Evolutionary conservation across 2,113 vertebrate species (phyloP).

Genomic region (Taxidea taxus): DNA sequence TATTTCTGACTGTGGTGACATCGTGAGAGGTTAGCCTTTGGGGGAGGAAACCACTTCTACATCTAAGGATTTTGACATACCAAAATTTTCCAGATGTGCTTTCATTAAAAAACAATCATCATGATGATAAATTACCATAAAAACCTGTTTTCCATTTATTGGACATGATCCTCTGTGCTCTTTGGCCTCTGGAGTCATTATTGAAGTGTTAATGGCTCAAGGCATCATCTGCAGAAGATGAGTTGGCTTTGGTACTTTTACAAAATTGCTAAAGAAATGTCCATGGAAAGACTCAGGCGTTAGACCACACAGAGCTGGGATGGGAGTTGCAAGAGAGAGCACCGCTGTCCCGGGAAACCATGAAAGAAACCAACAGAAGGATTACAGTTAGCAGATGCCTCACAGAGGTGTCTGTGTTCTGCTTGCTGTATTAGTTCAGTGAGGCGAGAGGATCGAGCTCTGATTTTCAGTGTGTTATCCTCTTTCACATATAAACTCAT

Average conservation of each 20-base stretch:
- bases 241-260: conserved; percentile 26
- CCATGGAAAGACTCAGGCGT: background rate
- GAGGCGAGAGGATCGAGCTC: background rate
- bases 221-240: background rate
- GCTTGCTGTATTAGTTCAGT: background rate
- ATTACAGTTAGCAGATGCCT: too few species aligned
- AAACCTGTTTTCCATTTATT: conserved; percentile 39
- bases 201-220: background rate
- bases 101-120: conserved; percentile 44
- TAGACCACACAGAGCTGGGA: too few species aligned
- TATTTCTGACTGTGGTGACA: background rate
- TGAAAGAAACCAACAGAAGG: background rate
- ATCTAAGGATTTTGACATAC: conserved; percentile 8
- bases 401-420: background rate
- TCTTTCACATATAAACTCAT: rapidly evolving
- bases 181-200: background rate
- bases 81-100: background rate
- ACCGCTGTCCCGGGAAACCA: background rate
- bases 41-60: conserved; percentile 11
- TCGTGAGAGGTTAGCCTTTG: background rate
- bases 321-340: background rate
- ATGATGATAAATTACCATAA: background rate
- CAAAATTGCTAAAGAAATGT: background rate
- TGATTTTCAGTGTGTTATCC: background rate
- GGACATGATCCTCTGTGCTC: background rate